Evolutionary conservation across 2,113 vertebrate genomes (phyloP).

Genomic region (Nansenia antarctica): DNA sequence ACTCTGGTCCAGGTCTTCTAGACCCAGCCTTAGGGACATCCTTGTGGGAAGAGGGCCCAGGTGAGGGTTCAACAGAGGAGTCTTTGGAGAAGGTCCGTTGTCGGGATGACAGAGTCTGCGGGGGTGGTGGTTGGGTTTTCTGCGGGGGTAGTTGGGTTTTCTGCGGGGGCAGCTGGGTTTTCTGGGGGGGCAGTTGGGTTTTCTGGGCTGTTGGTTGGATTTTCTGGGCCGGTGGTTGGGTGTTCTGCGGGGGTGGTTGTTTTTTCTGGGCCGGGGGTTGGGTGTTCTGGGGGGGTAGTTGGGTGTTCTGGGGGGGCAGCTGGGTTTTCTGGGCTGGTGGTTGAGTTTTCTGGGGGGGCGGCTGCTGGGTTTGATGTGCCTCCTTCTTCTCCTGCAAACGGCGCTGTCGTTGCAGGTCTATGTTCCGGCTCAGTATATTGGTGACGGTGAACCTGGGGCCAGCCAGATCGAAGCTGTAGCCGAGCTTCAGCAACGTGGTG

Average conservation of each 20-base stretch:
- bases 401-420: constrained; percentile 84
- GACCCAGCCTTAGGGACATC: constrained; percentile 53
- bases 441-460: constrained; percentile 87
- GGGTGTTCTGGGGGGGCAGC: not conserved
- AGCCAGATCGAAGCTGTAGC: constrained; percentile 86
- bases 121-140: too few relatives aligned
- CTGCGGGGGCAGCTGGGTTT: too few relatives aligned
- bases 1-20: not conserved
- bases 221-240: too few relatives aligned
- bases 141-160: too few relatives aligned
- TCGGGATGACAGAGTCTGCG: too few relatives aligned
- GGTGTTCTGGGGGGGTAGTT: not conserved
- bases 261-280: not conserved
- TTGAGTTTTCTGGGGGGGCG: not conserved
- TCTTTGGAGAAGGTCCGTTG: too few relatives aligned
- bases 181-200: too few relatives aligned
- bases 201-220: too few relatives aligned
- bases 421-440: constrained; percentile 84
- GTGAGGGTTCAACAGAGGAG: constrained; percentile 69
- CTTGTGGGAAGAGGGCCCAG: constrained; percentile 63
- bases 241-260: not conserved
- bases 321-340: not conserved
- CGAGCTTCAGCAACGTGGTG: constrained; percentile 82
- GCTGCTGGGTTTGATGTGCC: not conserved
- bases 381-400: constrained; percentile 73